phyloP scores from a whole-genome alignment of 64 coral and sea anemone genomes.

The Montipora efflorescens region DNA sequence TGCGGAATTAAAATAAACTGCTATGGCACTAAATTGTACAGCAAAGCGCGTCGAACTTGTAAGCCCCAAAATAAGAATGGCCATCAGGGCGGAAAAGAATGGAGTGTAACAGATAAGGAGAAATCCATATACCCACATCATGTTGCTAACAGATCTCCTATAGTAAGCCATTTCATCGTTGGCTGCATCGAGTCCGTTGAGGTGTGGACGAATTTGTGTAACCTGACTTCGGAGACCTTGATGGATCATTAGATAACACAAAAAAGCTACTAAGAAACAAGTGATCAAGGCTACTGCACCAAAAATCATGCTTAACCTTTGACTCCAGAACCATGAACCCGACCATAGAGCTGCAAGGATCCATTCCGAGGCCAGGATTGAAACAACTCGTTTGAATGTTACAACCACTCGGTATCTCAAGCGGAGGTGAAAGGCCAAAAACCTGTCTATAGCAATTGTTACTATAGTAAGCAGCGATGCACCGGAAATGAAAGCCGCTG shows the following conservation, averaged over 20 bases:
- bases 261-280: background rate
- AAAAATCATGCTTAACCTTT: background rate
- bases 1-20: background rate
- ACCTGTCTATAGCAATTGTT: conserved; percentile 6
- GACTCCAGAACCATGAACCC: background rate
- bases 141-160: background rate
- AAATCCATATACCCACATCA: background rate
- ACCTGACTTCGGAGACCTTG: conserved; percentile 10
- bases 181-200: background rate
- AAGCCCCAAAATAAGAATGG: background rate
- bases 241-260: conserved; percentile 5
- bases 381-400: background rate
- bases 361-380: background rate
- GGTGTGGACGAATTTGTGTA: conserved; percentile 45
- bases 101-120: background rate
- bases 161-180: background rate
- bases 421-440: background rate
- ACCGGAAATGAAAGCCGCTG: background rate
- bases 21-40: background rate
- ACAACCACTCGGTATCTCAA: background rate
- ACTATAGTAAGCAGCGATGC: background rate
- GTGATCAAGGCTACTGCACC: background rate
- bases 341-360: background rate
- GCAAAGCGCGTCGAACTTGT: conserved; percentile 9
- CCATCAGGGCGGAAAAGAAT: background rate